Evolutionary conservation across 2,113 vertebrate species (phyloP).

Genomic region (Asarcornis scutulata): DNA sequence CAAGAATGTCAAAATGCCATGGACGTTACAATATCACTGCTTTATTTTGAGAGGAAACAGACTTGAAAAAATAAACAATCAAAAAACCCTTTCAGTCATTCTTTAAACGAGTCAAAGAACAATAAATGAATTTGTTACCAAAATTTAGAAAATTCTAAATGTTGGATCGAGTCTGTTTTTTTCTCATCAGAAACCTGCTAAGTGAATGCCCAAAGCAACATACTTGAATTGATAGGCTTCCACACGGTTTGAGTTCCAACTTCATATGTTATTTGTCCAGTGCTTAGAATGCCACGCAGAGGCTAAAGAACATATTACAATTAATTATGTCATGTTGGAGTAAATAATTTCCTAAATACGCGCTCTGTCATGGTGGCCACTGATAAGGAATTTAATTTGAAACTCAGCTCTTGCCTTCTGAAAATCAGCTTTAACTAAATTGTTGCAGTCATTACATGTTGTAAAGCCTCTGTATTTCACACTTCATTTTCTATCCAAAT

Average conservation of each 20-base stretch:
- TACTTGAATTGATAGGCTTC: background rate
- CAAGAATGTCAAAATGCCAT: background rate
- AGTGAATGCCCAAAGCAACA: background rate
- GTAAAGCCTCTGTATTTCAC: slow-evolving; percentile 69
- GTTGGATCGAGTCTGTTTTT: background rate
- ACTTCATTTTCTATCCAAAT: slow-evolving; percentile 64
- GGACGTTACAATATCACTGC: background rate
- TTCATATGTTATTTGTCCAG: background rate
- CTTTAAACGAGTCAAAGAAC: background rate
- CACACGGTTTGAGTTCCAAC: background rate
- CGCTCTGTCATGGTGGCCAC: slow-evolving; percentile 8
- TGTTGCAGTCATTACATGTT: slow-evolving; percentile 63
- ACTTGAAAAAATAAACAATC: background rate
- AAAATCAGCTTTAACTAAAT: slow-evolving; percentile 68
- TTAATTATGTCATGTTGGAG: slow-evolving; percentile 40
- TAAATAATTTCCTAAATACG: slow-evolving; percentile 65
- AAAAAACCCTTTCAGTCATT: background rate
- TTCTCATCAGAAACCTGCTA: background rate
- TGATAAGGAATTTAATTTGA: slow-evolving; percentile 65
- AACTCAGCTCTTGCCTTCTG: slow-evolving; percentile 48
- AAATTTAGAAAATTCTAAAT: background rate
- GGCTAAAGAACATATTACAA: slow-evolving; percentile 7
- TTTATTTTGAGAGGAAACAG: background rate
- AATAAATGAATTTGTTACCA: background rate
- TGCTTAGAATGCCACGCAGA: background rate